Conservation (phyloP, 2,888 invertebrate genomes). For the Lamproptera curius region DNA sequence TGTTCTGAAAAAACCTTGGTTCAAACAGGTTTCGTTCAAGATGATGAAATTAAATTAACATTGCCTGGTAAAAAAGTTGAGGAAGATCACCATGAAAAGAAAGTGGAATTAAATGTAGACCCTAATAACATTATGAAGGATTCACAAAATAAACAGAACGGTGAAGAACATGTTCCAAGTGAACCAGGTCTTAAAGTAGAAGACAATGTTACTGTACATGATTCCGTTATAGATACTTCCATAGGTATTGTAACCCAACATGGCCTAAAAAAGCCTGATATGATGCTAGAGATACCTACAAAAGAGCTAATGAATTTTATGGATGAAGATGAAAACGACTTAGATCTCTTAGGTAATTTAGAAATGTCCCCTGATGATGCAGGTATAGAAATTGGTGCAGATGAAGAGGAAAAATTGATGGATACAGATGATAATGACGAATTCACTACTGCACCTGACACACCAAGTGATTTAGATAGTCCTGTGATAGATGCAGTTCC, state of each 20-base stretch:
- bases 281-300: conserved; percentile 62
- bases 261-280: conserved; percentile 50
- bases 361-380: conserved; percentile 8
- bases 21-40: too few relatives aligned
- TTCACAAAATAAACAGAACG: too few relatives aligned
- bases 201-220: not conserved
- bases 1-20: too few relatives aligned
- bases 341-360: conserved; percentile 10
- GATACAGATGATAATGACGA: not conserved
- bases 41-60: too few relatives aligned
- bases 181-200: not conserved
- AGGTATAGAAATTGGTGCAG: not conserved
- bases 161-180: too few relatives aligned
- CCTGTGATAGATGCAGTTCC: not conserved
- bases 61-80: too few relatives aligned
- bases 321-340: conserved; percentile 29
- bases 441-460: too few relatives aligned
- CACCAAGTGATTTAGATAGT: not conserved
- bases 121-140: too few relatives aligned
- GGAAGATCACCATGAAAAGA: too few relatives aligned
- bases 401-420: too few relatives aligned
- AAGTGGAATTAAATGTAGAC: too few relatives aligned
- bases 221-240: conserved; percentile 2
- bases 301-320: conserved; percentile 45
- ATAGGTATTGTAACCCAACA: conserved; percentile 32